Evolutionary conservation across 2,888 invertebrate genomes (phyloP), one percentile per base, ranked within the genome.

Genomic region (Elegia similella): DNA sequence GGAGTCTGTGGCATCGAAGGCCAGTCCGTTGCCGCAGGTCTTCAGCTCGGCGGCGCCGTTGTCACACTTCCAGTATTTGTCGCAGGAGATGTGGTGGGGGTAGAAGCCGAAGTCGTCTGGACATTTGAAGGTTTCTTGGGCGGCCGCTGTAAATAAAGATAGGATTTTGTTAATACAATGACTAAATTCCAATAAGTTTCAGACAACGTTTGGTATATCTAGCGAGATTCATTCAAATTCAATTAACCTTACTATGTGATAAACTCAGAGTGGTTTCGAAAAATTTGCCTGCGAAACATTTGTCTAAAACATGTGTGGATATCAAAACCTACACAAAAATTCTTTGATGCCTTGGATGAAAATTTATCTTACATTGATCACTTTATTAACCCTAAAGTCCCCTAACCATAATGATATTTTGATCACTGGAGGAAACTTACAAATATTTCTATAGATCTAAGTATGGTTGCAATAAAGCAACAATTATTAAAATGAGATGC

Each of bases 41-140:
- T 98, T 98, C 69, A 98, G 92, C 76, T 97, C 97, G 59, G 97
- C 95, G 8, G 88, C 95, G 68, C 96, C 96, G 75, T 97, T 97
- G 86, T 98, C 97, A 80, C 98, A 98, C 88, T 98, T 97, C 96
- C 97, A 98, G 91, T 98, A 98, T 88, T 98, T 98, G 92, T 98
- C 98, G 85, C 98, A 98, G 53, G 97, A 97, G 61, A 93, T 81
- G 80, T 95, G 95, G 88, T 98, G 98, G 59, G 98, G 97, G 91
- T 97, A 98, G 93, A 98, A 98, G 34, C 98, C 98, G 82, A 96
- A 97, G 84, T 97, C 97, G 79, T 98, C 97, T 34, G 98, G 98
- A 78, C 98, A 98, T 92, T 97, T 97, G 94, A 98, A 98, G 78
- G 92, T 93, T 68, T 96, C 96, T 87, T 97, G 97, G 69, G 94